Evolutionary conservation across 2,113 vertebrate species (phyloP).

Genomic region (Eurypyga helias): DNA sequence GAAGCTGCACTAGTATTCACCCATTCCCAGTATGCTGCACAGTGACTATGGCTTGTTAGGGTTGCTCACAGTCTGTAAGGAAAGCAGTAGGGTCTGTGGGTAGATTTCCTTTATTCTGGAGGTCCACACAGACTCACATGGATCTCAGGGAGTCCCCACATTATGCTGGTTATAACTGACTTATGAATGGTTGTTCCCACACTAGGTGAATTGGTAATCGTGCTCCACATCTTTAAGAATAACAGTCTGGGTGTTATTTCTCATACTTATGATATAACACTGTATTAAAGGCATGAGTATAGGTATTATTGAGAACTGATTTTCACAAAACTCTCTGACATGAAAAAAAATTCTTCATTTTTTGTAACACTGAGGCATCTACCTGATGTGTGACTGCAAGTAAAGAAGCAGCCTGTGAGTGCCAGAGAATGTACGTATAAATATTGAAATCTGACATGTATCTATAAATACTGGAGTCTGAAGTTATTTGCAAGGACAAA

Average conservation of each 20-base stretch:
- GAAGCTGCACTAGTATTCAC: not conserved
- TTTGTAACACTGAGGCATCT: not conserved
- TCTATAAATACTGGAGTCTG: not conserved
- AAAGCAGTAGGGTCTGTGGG: not conserved
- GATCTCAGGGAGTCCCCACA: not conserved
- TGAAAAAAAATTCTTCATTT: not conserved
- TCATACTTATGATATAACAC: not conserved
- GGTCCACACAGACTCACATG: not conserved
- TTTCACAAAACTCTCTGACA: not conserved
- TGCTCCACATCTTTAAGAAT: not conserved
- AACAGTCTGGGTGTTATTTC: not conserved
- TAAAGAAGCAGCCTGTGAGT: not conserved
- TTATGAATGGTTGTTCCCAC: not conserved
- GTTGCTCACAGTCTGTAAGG: not conserved
- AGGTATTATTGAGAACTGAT: not conserved
- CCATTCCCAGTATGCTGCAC: not conserved
- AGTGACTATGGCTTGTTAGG: not conserved
- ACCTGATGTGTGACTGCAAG: not conserved
- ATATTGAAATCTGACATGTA: not conserved
- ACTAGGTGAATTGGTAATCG: not conserved
- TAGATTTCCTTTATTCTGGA: not conserved
- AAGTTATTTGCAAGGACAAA: slow-evolving; percentile 26
- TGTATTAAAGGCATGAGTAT: not conserved
- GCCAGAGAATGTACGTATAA: not conserved
- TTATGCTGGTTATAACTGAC: not conserved